These are phyloP conservation scores for Chanos chanos DNA, from an alignment of 2,797 vertebrate species.

Conservation along the genomic window DNA sequence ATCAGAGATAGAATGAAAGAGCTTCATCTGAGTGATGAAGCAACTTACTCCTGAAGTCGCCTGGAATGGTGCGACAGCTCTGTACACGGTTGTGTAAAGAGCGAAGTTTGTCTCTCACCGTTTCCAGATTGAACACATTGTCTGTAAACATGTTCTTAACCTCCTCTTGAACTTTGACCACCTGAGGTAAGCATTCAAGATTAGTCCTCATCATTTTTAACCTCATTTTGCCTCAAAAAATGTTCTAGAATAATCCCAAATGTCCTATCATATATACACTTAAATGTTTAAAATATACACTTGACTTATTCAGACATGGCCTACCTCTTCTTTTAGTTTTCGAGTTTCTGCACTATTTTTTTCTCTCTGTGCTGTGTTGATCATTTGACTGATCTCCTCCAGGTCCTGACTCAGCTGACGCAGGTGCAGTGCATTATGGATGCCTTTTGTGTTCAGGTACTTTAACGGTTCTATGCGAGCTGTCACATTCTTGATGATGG, in stretches of 20 bases:
- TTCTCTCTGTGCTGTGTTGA: conserved; percentile 42
- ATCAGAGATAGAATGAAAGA: no score
- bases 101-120: conserved; percentile 58
- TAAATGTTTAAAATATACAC: not conserved
- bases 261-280: no score
- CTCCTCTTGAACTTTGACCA: conserved; percentile 44
- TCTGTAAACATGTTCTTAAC: conserved; percentile 49
- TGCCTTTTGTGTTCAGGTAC: conserved; percentile 54
- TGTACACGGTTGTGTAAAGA: conserved; percentile 58
- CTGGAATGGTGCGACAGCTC: conserved; percentile 62
- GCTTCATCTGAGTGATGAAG: not conserved
- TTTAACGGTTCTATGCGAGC: conserved; percentile 52
- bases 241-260: no score
- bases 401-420: conserved; percentile 53
- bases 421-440: conserved; percentile 57
- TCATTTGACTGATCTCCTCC: conserved; percentile 44
- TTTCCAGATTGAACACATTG: conserved; percentile 60
- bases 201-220: no score
- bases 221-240: no score
- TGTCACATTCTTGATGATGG: conserved; percentile 48
- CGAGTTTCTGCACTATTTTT: conserved; percentile 40
- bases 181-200: conserved; percentile 56
- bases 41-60: conserved; percentile 55
- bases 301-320: not conserved
- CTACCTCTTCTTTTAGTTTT: conserved; percentile 59